Evolutionary conservation across 1,140 invertebrate species (phyloP), one percentile per base, ranked within the genome.

Genomic region (Hyles vespertilio): DNA sequence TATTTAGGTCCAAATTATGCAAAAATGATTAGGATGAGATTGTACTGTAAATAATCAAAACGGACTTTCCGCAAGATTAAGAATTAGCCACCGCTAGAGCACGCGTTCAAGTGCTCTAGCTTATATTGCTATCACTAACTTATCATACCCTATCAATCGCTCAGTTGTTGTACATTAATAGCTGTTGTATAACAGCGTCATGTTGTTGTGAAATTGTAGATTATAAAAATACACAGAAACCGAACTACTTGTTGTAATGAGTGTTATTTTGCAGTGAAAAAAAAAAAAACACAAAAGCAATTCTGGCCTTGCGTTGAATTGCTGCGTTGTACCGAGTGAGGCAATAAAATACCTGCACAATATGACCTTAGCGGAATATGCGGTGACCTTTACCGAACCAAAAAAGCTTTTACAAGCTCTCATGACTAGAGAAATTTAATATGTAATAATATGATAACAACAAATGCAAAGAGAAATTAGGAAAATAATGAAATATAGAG

Each of bases 341-440:
- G 77, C 72, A 78, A 79, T 74, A 75, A 73, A 77, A 84, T 76
- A 74, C 71, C 72, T 74, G 70, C 62, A 80, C 74, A 76, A 78
- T 73, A 56, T 75, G 79, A 82, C 80, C 80, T 85, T 81, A 81
- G 67, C 71, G 67, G 70, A 82, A 81, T 79, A 80, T 68, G 65
- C 49, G 65, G 67, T 67, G 77, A 74, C 74, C 72, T 77, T 75
- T 72, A 61, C 36, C 62, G 51, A 63, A 67, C 51, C 61, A 76
- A 73, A 74, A 72, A 77, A 77, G 57, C 67, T 69, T 77, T 73
- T 79, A 72, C 63, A 72, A 69, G 40, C 56, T 70, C 58, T 70
- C 47, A 60, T 65, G 55, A 64, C 33, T 46, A 58, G 54, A 63
- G 62, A 70, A 67, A 63, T 57, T 32, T 12, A 48, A 66, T 57